Evolutionary conservation across 2,888 invertebrate species (phyloP), one percentile per base, ranked within the genome.

Genomic region (Pristionchus maxplancki): DNA sequence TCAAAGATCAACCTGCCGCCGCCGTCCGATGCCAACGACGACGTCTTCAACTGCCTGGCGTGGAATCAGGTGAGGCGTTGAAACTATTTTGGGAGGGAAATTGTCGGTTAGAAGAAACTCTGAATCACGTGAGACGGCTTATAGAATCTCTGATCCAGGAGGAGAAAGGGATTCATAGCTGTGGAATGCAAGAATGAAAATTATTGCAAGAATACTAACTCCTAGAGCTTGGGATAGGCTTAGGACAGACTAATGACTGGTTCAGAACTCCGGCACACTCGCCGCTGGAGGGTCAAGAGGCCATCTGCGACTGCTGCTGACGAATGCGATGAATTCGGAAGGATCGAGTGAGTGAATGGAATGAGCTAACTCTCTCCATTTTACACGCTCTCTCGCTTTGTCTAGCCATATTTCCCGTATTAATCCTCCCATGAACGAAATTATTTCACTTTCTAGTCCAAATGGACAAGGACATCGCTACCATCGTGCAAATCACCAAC

Each of bases 1-100:
- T 78, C 53, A 17, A 37, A 88, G 88, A 88, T 88, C 78, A 78
- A 88, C 31, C 28, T 88, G 15, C 86, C 86, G 2, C 84, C 58
- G 1, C 40, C 58, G 15, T 17, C 24, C 13, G 40, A 58, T n/a
- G 50, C 31, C 2, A 50, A 67, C 24, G 87, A 71, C 1, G 74
- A 67, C 37, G 87, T 67, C 9, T 58, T 88, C 88, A 53, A 78
- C 31, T 88, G 88, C 24, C 58, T 88, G 20, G 37, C 78, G n/a
- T 88, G 88, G 88, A 88, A 88, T 58, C 78, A 78, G 78, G 78
- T 78, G 37, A 4, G 40, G 20, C 13, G 6, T 74, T 40, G 13
- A 5, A 40, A 1, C 24, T 40, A 24, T 50, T 82, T 4, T 5
- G n/a, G n/a, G n/a, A n/a, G n/a, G n/a, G n/a, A n/a, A n/a, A n/a